phyloP scores from a whole-genome alignment of 1,140 invertebrate genomes.

The Probaryconus sp. region DNA sequence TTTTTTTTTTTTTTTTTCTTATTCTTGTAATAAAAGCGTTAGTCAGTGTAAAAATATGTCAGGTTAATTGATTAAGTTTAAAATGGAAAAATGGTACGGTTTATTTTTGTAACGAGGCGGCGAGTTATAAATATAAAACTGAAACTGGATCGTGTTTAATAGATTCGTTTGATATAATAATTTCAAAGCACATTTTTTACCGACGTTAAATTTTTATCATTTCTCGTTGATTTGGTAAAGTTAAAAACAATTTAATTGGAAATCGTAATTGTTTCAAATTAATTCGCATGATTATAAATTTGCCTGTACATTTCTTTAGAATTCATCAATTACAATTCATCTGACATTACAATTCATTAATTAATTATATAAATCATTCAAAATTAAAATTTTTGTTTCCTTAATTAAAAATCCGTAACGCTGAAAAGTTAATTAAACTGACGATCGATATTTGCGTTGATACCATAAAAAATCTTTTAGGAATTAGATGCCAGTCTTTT shows the following conservation, averaged over 20 bases:
- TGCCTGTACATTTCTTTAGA: no score
- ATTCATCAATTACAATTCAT: no score
- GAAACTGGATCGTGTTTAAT: conserved; percentile 46
- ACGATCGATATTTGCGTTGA: no score
- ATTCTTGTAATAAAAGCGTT: conserved; percentile 13
- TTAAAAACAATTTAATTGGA: background rate
- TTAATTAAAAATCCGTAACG: no score
- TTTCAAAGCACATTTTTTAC: conserved; percentile 28
- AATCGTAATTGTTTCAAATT: conserved; percentile 3
- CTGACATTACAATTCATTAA: no score
- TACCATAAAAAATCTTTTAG: no score
- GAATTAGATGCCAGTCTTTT: no score
- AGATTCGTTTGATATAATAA: conserved; percentile 45
- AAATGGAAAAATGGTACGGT: conserved; percentile 38
- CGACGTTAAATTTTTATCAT: conserved; percentile 13
- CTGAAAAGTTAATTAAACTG: no score
- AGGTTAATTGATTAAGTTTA: conserved; percentile 53
- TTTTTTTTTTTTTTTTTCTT: conserved; percentile 6
- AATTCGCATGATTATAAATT: no score
- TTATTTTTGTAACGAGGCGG: conserved; percentile 50
- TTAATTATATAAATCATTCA: no score
- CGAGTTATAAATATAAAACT: conserved; percentile 41
- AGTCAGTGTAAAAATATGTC: conserved; percentile 31
- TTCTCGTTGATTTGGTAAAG: background rate
- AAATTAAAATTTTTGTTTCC: no score